Evolutionary conservation across 2,113 vertebrate species (phyloP), one percentile per base, ranked within the genome.

Genomic region (Gymnarchus niloticus): DNA sequence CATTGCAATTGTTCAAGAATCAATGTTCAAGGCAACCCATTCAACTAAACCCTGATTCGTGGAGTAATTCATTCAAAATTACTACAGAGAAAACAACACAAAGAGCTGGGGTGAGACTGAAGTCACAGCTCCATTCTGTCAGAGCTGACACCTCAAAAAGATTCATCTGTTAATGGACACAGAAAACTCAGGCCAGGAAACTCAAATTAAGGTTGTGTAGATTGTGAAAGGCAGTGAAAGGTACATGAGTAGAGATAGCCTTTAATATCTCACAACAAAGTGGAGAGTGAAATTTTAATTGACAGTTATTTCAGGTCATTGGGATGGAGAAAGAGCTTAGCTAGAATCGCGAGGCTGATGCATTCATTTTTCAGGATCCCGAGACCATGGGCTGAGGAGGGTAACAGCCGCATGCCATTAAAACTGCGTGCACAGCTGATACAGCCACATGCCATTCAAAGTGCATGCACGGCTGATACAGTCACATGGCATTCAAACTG

Each of bases 51-150:
- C 89, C 56, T 83, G 86, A 87, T 90, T 86, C 65, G 86, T 88
- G 87, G 87, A 85, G 87, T 89, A 87, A 89, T 91, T 89, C 87
- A 83, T 91, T 90, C 89, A 84, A 89, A 90, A 89, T 87, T 51
- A 89, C 83, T 86, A 54, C 81, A 84, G 59, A 84, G 82, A 86
- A 86, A 69, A 81, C 49, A 83, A 83, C 1, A 49, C 73, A 54
- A 65, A 86, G 17, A 41, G 81, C 44, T 57, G 84, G 46, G 56
- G 76, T 4, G 7, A 69, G 80, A 86, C 61, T 37, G 3, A 12
- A 86, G 41, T 86, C 82, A 87, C 5, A 52, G 57, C 52, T 54
- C 10, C 19, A 17, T 52, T 52, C 52, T 54, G 52, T 54, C 12
- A 14, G 19, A 54, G 12, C 10, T 54, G 52, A 54, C 19, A 54